Conservation (phyloP, 1,140 invertebrate species). For the Lineus longissimus region DNA sequence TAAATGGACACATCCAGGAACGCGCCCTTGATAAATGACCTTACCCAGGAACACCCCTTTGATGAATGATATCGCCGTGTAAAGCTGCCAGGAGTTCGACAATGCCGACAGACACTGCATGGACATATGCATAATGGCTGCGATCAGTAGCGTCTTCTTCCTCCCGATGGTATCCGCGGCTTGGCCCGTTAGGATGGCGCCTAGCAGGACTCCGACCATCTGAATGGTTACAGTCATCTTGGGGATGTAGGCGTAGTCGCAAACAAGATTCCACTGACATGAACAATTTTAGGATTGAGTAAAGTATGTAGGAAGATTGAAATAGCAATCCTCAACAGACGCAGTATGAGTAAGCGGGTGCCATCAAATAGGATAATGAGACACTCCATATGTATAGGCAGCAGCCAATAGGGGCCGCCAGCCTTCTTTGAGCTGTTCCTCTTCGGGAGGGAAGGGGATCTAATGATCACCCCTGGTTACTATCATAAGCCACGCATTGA, state of each 20-base stretch:
- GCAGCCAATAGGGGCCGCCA: too few species aligned
- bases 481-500: too few species aligned
- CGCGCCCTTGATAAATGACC: too few species aligned
- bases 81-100: conserved; percentile 32
- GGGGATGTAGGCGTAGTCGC: conserved; percentile 23
- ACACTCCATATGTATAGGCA: too few species aligned
- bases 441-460: too few species aligned
- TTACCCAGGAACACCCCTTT: conserved; percentile 32
- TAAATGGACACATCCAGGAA: too few species aligned
- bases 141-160: conserved; percentile 28
- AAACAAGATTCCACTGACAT: conserved; percentile 34
- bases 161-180: conserved; percentile 37
- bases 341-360: too few species aligned
- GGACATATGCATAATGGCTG: conserved; percentile 26
- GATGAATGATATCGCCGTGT: conserved; percentile 30
- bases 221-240: conserved; percentile 35
- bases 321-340: neutral
- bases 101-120: conserved; percentile 28
- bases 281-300: too few species aligned
- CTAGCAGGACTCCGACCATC: conserved; percentile 37
- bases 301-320: too few species aligned
- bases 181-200: conserved; percentile 35
- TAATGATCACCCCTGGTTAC: too few species aligned
- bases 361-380: too few species aligned
- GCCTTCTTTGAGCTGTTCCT: too few species aligned